Percentiles rank a stretch among this genome's conserved stretches.
Conservation (phyloP, 2,888 invertebrate species). For the Caenorhabditis plicata region DNA sequence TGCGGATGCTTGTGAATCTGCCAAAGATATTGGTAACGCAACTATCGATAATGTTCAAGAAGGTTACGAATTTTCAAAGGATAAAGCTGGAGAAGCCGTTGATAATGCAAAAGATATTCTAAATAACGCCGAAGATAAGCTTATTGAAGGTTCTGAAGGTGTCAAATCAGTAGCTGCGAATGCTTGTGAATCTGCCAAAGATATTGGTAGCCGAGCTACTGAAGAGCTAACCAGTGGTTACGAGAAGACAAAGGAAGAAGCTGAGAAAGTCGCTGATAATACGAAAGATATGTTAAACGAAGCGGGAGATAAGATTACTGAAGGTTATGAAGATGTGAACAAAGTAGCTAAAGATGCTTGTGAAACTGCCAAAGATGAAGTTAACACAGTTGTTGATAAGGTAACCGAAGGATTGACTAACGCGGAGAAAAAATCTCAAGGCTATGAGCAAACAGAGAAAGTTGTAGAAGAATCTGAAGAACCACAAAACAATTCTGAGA, state of each 20-base stretch:
- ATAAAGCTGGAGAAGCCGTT: slow-evolving; percentile 2
- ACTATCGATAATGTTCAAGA: slow-evolving; percentile 1
- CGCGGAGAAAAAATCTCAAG: too few species aligned
- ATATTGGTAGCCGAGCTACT: neutral
- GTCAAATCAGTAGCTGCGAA: neutral
- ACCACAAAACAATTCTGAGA: too few species aligned
- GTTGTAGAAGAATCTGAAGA: neutral
- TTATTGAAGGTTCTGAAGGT: neutral
- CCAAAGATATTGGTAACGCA: neutral
- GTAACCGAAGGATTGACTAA: too few species aligned
- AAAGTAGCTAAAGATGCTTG: slow-evolving; percentile 12
- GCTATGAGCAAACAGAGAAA: neutral
- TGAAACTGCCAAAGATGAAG: slow-evolving; percentile 3
- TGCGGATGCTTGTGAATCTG: neutral
- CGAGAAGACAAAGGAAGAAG: neutral
- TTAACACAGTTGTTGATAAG: neutral
- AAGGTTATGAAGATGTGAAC: slow-evolving; percentile 9
- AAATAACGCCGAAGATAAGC: slow-evolving; percentile 3
- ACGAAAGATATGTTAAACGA: neutral
- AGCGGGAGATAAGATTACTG: neutral
- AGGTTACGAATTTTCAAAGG: slow-evolving; percentile 7
- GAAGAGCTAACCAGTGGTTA: neutral
- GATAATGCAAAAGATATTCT: slow-evolving; percentile 5
- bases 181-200: neutral
- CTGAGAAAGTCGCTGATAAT: neutral